Conservation (phyloP, 2,113 vertebrate genomes). For the Speoplatyrhinus poulsoni region DNA sequence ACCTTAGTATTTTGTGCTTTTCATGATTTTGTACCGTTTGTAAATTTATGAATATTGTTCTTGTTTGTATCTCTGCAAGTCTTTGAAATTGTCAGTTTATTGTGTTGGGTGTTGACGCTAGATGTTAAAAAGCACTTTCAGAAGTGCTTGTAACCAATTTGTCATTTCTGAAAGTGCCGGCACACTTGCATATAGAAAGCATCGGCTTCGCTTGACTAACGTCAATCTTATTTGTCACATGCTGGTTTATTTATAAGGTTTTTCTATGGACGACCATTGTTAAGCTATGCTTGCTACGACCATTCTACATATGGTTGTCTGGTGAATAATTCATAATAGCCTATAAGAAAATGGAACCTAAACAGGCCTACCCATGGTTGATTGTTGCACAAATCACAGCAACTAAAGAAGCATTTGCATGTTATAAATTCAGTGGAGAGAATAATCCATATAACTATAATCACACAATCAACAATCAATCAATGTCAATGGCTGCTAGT, state of each 20-base stretch:
- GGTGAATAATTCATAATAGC: constrained; percentile 56
- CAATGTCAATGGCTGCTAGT: neutral
- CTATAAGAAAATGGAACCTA: constrained; percentile 26
- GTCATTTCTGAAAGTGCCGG: constrained; percentile 8
- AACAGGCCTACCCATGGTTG: constrained; percentile 31
- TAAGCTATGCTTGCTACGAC: constrained; percentile 33
- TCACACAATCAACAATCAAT: neutral
- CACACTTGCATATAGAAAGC: constrained; percentile 17
- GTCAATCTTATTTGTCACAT: constrained; percentile 48
- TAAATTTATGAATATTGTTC: no score
- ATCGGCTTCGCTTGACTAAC: constrained; percentile 20
- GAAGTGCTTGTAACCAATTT: constrained; percentile 25
- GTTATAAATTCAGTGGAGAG: neutral
- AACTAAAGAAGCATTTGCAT: neutral
- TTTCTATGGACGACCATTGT: constrained; percentile 38
- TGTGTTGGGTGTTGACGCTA: neutral
- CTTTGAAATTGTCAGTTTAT: neutral
- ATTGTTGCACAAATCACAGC: constrained; percentile 23
- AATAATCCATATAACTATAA: neutral
- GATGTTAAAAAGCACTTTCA: neutral
- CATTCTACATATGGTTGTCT: constrained; percentile 30
- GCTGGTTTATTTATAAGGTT: constrained; percentile 56
- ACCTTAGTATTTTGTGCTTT: no score
- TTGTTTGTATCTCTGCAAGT: no score
- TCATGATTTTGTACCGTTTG: no score